phyloP scores from a whole-genome alignment of 2,797 vertebrate species.

The Labroides dimidiatus region DNA sequence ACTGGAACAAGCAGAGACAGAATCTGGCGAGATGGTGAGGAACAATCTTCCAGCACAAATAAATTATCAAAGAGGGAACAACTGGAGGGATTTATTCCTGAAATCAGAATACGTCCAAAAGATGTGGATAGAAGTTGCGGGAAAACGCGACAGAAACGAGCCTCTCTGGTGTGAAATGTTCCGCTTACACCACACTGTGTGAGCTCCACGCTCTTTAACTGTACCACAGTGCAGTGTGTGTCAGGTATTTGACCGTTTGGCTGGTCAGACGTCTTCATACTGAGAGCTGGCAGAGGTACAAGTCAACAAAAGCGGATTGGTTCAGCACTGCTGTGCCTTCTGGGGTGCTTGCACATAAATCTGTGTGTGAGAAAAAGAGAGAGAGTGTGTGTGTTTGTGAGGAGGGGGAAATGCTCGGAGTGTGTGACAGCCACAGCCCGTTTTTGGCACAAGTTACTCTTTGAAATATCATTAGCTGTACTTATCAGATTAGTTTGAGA shows the following conservation, averaged over 20 bases:
- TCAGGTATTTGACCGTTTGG: slow-evolving; percentile 65
- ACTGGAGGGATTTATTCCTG: slow-evolving; percentile 13
- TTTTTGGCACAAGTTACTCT: slow-evolving; percentile 31
- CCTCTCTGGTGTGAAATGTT: no score
- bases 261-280: slow-evolving; percentile 57
- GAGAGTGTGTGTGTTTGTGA: slow-evolving; percentile 9
- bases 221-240: neutral
- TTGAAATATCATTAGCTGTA: slow-evolving; percentile 52
- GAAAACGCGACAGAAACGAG: no score
- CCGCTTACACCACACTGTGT: neutral
- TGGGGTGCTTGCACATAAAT: slow-evolving; percentile 57
- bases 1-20: slow-evolving; percentile 1
- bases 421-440: slow-evolving; percentile 37
- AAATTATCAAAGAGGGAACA: slow-evolving; percentile 13
- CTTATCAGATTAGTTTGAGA: slow-evolving; percentile 63
- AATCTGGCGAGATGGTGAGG: slow-evolving; percentile 1
- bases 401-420: slow-evolving; percentile 16
- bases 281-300: slow-evolving; percentile 72
- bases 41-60: neutral
- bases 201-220: neutral
- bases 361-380: slow-evolving; percentile 11
- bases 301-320: slow-evolving; percentile 71
- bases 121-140: no score
- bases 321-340: slow-evolving; percentile 60
- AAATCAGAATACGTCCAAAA: neutral